phyloP scores from a whole-genome alignment of 1,140 invertebrate genomes.

The Amphibalanus amphitrite region DNA sequence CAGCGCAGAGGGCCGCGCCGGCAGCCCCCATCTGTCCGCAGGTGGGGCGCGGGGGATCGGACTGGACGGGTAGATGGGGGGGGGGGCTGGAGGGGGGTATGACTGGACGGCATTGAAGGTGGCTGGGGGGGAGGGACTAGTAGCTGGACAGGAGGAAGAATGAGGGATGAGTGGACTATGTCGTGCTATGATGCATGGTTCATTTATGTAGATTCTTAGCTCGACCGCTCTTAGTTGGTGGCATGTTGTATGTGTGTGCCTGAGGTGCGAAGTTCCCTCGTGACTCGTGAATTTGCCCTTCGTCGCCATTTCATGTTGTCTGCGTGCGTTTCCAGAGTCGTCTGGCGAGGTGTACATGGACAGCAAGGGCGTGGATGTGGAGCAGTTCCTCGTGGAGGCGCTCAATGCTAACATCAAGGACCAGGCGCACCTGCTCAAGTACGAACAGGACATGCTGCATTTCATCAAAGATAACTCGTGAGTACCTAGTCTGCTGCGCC shows the following conservation, averaged over 20 bases:
- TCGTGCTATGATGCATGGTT: too few species aligned
- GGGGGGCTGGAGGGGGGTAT: too few species aligned
- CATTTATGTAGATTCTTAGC: too few species aligned
- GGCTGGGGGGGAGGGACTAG: too few species aligned
- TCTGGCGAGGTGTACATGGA: conserved; percentile 53
- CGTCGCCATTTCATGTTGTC: conserved; percentile 3
- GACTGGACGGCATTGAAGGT: too few species aligned
- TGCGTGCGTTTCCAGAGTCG: conserved; percentile 36
- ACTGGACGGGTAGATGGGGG: too few species aligned
- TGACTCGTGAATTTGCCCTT: neutral
- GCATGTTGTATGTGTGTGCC: too few species aligned
- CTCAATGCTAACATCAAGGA: conserved; percentile 80
- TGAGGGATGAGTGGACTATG: too few species aligned
- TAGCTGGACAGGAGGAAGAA: too few species aligned
- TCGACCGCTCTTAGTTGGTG: too few species aligned
- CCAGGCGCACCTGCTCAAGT: conserved; percentile 57
- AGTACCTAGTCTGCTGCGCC: too few species aligned
- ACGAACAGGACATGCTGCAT: conserved; percentile 68
- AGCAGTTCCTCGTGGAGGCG: conserved; percentile 73
- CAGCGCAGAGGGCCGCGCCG: conserved; percentile 8
- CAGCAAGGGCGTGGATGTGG: conserved; percentile 59
- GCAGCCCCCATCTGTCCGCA: conserved; percentile 12
- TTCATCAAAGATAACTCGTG: conserved; percentile 67
- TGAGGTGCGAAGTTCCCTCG: neutral
- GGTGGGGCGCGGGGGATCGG: too few species aligned